phyloP scores from a whole-genome alignment of 2,113 vertebrate species.

The Pagrus major region DNA sequence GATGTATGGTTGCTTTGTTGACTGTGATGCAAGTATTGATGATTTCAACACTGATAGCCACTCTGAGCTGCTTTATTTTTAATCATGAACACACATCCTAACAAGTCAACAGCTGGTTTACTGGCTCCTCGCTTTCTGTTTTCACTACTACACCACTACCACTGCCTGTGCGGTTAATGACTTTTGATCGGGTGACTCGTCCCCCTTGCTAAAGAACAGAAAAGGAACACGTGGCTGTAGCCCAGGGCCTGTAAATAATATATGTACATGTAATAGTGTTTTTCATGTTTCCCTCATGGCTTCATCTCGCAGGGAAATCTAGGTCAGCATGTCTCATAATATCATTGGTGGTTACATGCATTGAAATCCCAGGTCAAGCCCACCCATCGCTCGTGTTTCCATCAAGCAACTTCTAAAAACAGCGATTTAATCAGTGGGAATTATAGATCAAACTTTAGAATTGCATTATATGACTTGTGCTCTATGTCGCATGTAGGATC shows the following conservation, averaged over 20 bases:
- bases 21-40: constrained; percentile 8
- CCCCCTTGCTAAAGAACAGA: constrained; percentile 29
- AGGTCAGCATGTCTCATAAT: constrained; percentile 68
- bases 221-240: constrained; percentile 13
- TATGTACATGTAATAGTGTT: constrained; percentile 57
- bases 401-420: constrained; percentile 48
- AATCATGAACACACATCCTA: not conserved
- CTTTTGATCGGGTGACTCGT: constrained; percentile 31
- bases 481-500: not conserved
- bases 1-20: not conserved
- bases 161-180: constrained; percentile 39
- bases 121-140: not conserved
- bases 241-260: constrained; percentile 70
- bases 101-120: constrained; percentile 6
- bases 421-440: constrained; percentile 62
- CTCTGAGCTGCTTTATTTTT: not conserved
- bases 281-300: constrained; percentile 18
- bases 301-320: constrained; percentile 64
- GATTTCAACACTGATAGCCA: not conserved
- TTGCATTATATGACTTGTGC: constrained; percentile 13
- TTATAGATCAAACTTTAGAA: constrained; percentile 51
- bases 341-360: constrained; percentile 28
- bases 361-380: constrained; percentile 49
- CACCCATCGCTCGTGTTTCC: constrained; percentile 35
- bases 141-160: not conserved